phyloP scores from a whole-genome alignment of 2,888 invertebrate genomes.

The Dasypogon diadema region DNA sequence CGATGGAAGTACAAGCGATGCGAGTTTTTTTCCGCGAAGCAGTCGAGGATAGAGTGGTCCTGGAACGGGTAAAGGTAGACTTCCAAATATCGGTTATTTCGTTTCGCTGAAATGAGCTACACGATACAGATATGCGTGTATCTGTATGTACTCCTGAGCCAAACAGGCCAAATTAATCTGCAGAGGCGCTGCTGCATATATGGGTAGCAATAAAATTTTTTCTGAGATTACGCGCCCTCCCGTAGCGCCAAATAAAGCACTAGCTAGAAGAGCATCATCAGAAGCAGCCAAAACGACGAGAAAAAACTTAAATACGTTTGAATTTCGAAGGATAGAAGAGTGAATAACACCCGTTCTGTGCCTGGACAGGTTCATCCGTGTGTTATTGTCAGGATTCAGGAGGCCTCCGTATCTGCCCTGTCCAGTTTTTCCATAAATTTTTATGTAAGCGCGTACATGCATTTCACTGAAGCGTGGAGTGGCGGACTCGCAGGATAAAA shows the following conservation, averaged over 20 bases:
- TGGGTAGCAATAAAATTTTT: conserved; percentile 51
- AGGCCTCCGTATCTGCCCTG: conserved; percentile 32
- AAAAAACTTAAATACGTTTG: conserved; percentile 48
- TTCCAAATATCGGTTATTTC: conserved; percentile 52
- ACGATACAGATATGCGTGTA: conserved; percentile 17
- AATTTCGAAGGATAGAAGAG: conserved; percentile 30
- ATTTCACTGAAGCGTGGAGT: conserved; percentile 16
- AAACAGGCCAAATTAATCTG: conserved; percentile 51
- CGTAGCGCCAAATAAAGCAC: conserved; percentile 43
- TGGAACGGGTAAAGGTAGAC: conserved; percentile 2
- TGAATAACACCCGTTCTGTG: conserved; percentile 38
- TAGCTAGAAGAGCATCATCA: conserved; percentile 46
- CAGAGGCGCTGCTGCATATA: conserved; percentile 52
- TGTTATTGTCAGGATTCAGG: conserved; percentile 41
- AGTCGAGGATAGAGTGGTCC: conserved; percentile 27
- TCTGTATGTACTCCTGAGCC: conserved; percentile 43
- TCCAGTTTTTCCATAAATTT: conserved; percentile 45
- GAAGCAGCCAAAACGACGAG: conserved; percentile 31
- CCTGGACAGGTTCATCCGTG: conserved; percentile 44
- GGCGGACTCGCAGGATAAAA: not conserved
- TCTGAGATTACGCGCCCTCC: conserved; percentile 45
- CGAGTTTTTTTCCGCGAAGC: conserved; percentile 44
- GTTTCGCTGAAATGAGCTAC: conserved; percentile 42
- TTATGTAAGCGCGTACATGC: conserved; percentile 13
- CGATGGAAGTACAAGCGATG: conserved; percentile 31